Conservation (phyloP, 2,797 vertebrate genomes). For the Sorex maritimensis region DNA sequence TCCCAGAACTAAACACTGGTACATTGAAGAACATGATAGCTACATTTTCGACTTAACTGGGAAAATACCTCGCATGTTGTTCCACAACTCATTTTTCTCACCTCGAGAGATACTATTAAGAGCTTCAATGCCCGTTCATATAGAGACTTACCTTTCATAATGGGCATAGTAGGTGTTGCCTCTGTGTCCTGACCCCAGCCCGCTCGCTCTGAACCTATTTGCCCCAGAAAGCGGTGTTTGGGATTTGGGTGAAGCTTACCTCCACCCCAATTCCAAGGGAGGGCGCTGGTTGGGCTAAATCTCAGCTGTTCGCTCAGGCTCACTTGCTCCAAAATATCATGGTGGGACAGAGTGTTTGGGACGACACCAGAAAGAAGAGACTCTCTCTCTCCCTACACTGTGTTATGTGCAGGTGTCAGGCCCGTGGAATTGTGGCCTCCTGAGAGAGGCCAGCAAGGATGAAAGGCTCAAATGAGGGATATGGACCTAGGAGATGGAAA, state of each 20-base stretch:
- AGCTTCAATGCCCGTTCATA: neutral
- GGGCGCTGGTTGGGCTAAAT: neutral
- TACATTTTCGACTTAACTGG: neutral
- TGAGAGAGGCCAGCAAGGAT: neutral
- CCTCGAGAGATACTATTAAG: neutral
- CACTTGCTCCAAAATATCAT: neutral
- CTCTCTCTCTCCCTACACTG: neutral
- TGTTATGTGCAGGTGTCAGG: neutral
- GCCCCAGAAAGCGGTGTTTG: neutral
- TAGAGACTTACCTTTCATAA: neutral
- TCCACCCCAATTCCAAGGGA: neutral
- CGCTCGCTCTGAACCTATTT: too few species aligned
- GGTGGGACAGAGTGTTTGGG: neutral
- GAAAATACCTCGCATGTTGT: neutral
- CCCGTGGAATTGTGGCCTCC: neutral
- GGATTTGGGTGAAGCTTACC: neutral
- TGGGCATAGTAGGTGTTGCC: neutral
- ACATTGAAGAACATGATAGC: neutral
- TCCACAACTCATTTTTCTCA: neutral
- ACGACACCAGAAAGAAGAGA: neutral
- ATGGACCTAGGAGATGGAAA: neutral
- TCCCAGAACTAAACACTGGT: neutral
- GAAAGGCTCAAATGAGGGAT: too few species aligned
- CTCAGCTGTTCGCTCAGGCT: neutral
- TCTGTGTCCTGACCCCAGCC: too few species aligned